Percentiles rank a stretch among this genome's conserved stretches.
Conservation (phyloP, 2,113 vertebrate species). For the Parotia lawesii region DNA sequence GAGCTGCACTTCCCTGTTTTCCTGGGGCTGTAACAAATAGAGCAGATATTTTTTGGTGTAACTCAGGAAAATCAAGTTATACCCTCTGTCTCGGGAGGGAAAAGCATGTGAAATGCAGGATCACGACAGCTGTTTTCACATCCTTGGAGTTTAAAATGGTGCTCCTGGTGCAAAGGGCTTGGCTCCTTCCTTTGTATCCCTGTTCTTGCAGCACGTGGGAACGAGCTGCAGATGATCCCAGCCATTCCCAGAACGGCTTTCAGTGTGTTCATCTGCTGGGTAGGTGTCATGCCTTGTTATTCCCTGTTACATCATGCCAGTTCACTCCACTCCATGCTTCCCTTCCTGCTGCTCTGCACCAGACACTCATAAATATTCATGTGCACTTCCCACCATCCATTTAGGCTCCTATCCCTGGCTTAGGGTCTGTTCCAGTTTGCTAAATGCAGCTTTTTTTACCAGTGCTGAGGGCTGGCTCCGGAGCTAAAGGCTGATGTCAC, state of each 20-base stretch:
- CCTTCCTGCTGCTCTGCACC: conserved; percentile 56
- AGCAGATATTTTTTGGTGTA: background rate
- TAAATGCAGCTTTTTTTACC: background rate
- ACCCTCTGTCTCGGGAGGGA: background rate
- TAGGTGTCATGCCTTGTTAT: conserved; percentile 33
- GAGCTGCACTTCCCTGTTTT: background rate
- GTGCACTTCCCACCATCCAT: background rate
- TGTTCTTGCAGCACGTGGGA: background rate
- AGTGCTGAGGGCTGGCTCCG: background rate
- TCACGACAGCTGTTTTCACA: rapidly evolving
- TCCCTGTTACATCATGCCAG: conserved; percentile 1
- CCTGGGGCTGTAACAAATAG: rapidly evolving
- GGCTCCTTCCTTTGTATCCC: background rate
- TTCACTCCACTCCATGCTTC: conserved; percentile 4
- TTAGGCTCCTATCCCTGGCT: conserved; percentile 21
- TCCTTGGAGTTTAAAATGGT: background rate
- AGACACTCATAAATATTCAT: conserved; percentile 70
- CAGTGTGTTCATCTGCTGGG: background rate
- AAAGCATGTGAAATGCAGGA: background rate
- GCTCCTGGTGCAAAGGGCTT: background rate
- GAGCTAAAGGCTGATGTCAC: conserved; percentile 28
- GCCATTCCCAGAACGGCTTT: background rate
- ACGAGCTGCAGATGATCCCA: background rate
- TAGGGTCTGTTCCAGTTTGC: background rate
- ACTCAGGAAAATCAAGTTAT: background rate